Conservation (phyloP, 2,113 vertebrate genomes). For the Periophthalmus modestus region DNA sequence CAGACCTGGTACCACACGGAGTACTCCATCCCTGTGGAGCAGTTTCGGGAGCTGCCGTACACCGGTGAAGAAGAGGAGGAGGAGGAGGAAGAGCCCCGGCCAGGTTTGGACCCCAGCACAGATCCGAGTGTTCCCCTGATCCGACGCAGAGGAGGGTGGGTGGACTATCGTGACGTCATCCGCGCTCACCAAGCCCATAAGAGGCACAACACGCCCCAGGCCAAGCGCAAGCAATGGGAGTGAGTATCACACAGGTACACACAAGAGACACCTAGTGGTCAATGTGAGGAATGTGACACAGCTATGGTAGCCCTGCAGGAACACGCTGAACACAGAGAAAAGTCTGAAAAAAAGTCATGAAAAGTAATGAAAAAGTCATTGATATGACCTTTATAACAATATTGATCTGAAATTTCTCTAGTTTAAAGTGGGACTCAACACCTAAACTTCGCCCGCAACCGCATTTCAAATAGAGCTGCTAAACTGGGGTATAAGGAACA, state of each 20-base stretch:
- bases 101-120: constrained; percentile 51
- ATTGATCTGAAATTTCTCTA: too few species aligned
- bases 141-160: constrained; percentile 81
- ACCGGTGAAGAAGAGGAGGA: constrained; percentile 32
- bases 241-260: constrained; percentile 74
- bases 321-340: not conserved
- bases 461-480: too few species aligned
- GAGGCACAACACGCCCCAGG: constrained; percentile 85
- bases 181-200: constrained; percentile 87
- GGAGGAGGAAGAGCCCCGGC: constrained; percentile 26
- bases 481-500: too few species aligned
- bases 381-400: too few species aligned
- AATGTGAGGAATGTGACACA: not conserved
- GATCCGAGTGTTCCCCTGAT: constrained; percentile 63
- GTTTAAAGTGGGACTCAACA: too few species aligned
- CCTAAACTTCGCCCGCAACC: too few species aligned
- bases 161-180: constrained; percentile 87
- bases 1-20: constrained; percentile 76
- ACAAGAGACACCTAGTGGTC: not conserved
- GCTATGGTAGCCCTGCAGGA: not conserved
- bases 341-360: too few species aligned
- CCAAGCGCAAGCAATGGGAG: constrained; percentile 88
- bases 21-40: constrained; percentile 67
- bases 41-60: constrained; percentile 64
- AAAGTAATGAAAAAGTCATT: too few species aligned